A percentile compares a stretch with the other conserved stretches of the same genome.
These are phyloP conservation scores for Pangasianodon gigas DNA, from an alignment of 2,113 vertebrate genomes.

Conservation along the genomic window DNA sequence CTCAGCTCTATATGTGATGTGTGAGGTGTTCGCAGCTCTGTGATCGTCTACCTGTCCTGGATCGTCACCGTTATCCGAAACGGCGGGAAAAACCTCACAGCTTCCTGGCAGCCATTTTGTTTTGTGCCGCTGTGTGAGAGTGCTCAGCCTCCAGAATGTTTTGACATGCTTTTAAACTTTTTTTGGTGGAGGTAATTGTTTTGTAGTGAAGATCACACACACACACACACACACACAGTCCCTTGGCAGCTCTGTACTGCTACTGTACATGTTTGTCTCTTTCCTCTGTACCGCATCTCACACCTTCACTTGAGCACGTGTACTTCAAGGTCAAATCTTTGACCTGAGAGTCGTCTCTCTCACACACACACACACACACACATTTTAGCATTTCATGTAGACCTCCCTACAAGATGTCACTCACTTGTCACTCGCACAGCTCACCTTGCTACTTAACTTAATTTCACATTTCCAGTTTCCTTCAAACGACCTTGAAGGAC, in stretches of 20 bases:
- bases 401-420: neutral
- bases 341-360: neutral
- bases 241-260: too few relatives aligned
- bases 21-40: neutral
- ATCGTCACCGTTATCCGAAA: too few relatives aligned
- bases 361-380: neutral
- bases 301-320: neutral
- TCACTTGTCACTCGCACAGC: neutral
- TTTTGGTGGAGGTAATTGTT: constrained; percentile 46
- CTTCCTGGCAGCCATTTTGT: constrained; percentile 34
- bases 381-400: neutral
- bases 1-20: neutral
- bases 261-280: too few relatives aligned
- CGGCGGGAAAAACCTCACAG: neutral
- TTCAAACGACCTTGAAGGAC: constrained; percentile 31
- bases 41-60: neutral
- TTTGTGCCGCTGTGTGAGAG: constrained; percentile 8
- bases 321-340: neutral
- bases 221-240: neutral
- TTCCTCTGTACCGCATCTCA: neutral
- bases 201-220: neutral
- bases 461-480: neutral
- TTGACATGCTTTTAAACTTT: constrained; percentile 49
- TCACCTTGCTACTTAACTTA: neutral
- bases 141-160: constrained; percentile 21